A percentile compares a stretch with the other conserved stretches of the same genome.
Conservation (phyloP, 2,797 vertebrate species). For the Sphenodon punctatus region DNA sequence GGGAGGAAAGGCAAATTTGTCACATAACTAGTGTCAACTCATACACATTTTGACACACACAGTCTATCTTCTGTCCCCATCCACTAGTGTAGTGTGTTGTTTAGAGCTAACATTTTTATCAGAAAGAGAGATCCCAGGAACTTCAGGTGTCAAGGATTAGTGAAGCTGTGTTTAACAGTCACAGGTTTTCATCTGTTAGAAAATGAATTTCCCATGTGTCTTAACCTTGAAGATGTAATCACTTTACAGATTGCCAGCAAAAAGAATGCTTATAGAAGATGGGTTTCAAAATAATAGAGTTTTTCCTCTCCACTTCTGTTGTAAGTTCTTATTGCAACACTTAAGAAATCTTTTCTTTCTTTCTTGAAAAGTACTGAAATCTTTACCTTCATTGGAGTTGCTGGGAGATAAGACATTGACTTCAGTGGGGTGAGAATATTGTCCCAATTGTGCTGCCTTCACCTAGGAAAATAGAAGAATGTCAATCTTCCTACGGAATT, state of each 20-base stretch:
- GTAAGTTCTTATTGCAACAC: no score
- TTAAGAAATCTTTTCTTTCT: no score
- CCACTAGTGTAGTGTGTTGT: no score
- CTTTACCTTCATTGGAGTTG: no score
- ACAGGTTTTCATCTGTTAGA: not conserved
- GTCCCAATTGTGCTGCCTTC: no score
- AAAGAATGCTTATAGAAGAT: not conserved
- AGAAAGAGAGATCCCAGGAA: not conserved
- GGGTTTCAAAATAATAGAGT: not conserved
- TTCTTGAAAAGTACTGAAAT: no score
- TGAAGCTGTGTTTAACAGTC: not conserved
- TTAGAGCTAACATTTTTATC: not conserved
- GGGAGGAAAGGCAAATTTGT: no score
- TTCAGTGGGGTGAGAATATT: no score
- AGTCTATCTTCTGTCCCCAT: no score
- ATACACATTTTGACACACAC: not conserved
- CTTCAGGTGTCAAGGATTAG: not conserved
- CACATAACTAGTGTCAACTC: not conserved
- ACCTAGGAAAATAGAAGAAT: no score
- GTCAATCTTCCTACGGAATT: no score
- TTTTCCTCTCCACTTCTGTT: accelerated
- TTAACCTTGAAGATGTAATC: not conserved
- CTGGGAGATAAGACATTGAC: no score
- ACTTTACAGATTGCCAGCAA: not conserved
- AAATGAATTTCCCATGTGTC: not conserved